phyloP scores from a whole-genome alignment of 2,888 invertebrate genomes.

The Mycalesis mineus region DNA sequence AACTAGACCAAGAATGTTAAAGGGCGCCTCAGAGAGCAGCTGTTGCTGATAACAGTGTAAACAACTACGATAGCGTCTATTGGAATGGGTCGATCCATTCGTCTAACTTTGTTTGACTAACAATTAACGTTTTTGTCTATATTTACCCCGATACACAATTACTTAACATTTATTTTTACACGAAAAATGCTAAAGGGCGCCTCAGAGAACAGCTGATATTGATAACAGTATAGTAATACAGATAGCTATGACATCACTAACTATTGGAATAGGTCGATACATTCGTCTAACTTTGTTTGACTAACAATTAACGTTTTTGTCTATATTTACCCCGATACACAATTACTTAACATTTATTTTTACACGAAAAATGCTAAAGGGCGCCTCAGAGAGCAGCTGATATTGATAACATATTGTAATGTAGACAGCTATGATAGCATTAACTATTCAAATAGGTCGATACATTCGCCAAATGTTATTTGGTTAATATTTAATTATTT shows the following conservation, averaged over 20 bases:
- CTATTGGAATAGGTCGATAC: not conserved
- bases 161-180: not conserved
- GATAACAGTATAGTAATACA: conserved; percentile 17
- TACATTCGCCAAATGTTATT: not conserved
- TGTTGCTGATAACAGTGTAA: conserved; percentile 21
- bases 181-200: conserved; percentile 23
- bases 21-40: conserved; percentile 24
- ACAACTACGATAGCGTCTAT: conserved; percentile 16
- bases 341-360: no score
- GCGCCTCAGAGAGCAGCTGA: conserved; percentile 22
- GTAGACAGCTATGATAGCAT: conserved; percentile 21
- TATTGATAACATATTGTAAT: conserved; percentile 12
- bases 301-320: not conserved
- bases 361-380: conserved; percentile 19
- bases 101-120: not conserved
- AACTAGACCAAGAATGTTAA: conserved; percentile 16
- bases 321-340: no score
- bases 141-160: not conserved
- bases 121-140: not conserved
- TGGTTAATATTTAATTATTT: not conserved
- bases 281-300: not conserved
- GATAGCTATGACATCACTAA: conserved; percentile 15
- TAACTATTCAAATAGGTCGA: not conserved
- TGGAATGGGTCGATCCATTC: not conserved
- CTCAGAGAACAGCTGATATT: conserved; percentile 18